These are phyloP conservation scores for Cremastinae sp. DNA, from an alignment of 2,888 invertebrate species.

Conservation along the genomic window DNA sequence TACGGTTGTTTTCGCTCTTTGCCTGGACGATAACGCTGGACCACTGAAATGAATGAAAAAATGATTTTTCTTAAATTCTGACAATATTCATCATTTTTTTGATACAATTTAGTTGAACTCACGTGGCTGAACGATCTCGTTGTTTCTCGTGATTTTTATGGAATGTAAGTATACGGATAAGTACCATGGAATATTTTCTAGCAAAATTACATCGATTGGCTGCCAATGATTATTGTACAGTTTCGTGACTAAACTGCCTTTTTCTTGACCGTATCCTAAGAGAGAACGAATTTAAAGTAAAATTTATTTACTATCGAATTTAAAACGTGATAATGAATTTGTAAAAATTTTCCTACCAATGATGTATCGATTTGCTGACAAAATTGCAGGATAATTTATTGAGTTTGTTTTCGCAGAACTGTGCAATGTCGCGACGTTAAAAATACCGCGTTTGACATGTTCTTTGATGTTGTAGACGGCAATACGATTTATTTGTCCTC, in stretches of 20 bases:
- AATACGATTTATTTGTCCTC: constrained; percentile 85
- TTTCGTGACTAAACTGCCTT: constrained; percentile 93
- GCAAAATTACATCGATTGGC: constrained; percentile 88
- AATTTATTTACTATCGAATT: too few relatives aligned
- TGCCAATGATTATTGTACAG: constrained; percentile 91
- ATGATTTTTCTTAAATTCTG: constrained; percentile 64
- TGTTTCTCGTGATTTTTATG: constrained; percentile 84
- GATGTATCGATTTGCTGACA: constrained; percentile 90
- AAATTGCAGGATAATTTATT: constrained; percentile 85
- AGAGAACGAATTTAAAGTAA: too few relatives aligned
- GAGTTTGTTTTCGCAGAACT: constrained; percentile 81
- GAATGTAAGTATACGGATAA: constrained; percentile 95
- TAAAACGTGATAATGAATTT: not conserved
- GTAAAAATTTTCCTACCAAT: constrained; percentile 77
- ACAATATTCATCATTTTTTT: not conserved
- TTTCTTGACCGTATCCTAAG: constrained; percentile 93
- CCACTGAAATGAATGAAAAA: constrained; percentile 74
- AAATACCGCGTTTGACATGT: constrained; percentile 81
- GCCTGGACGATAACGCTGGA: constrained; percentile 86
- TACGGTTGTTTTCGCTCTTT: constrained; percentile 91
- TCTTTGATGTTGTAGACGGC: constrained; percentile 87
- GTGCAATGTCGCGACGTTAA: constrained; percentile 86
- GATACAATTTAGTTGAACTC: constrained; percentile 54
- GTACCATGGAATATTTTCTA: constrained; percentile 96
- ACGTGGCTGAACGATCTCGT: constrained; percentile 83